Percentiles rank a stretch among this genome's conserved stretches.
Conservation (phyloP, 2,113 vertebrate genomes). For the Melanocharis versteri region DNA sequence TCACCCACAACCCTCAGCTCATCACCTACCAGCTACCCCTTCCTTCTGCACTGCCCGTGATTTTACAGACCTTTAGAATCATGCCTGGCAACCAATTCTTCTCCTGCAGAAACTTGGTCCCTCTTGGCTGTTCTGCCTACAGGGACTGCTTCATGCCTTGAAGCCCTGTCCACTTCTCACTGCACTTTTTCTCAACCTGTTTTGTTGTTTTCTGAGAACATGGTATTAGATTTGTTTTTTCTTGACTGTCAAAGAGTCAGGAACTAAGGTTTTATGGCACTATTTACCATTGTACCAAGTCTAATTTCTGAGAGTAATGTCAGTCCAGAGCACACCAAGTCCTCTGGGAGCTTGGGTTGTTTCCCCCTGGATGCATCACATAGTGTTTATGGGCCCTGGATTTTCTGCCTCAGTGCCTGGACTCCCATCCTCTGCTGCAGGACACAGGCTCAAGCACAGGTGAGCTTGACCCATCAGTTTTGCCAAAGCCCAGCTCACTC, state of each 20-base stretch:
- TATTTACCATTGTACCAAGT: neutral
- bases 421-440: neutral
- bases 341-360: neutral
- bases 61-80: neutral
- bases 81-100: neutral
- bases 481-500: neutral
- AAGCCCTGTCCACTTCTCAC: neutral
- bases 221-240: neutral
- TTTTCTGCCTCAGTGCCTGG: neutral
- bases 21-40: neutral
- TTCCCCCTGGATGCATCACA: neutral
- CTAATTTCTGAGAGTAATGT: neutral
- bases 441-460: neutral
- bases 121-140: neutral
- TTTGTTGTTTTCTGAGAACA: neutral
- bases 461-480: neutral
- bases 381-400: neutral
- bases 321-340: neutral
- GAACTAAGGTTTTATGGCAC: neutral
- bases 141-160: neutral
- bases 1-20: neutral
- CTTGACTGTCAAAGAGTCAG: neutral
- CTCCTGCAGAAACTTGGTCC: neutral
- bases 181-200: neutral
- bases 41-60: neutral